phyloP scores from a whole-genome alignment of 2,797 vertebrate genomes.

The Poeciliopsis infans region DNA sequence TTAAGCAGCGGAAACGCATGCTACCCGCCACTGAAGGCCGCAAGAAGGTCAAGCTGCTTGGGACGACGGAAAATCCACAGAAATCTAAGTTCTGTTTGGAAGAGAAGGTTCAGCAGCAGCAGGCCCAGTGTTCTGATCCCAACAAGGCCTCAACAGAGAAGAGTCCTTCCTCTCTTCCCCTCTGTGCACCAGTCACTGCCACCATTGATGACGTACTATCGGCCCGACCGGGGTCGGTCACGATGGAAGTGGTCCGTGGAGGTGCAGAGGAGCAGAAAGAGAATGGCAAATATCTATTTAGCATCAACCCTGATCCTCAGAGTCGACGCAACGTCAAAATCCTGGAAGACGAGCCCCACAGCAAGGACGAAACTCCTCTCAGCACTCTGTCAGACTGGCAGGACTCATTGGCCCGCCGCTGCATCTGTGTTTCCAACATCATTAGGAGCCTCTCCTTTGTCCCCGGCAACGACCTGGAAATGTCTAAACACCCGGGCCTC shows the following conservation, averaged over 20 bases:
- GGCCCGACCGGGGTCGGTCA: slow-evolving; percentile 86
- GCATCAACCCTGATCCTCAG: slow-evolving; percentile 85
- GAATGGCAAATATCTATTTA: slow-evolving; percentile 88
- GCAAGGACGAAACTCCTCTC: slow-evolving; percentile 96
- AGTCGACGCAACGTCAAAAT: slow-evolving; percentile 90
- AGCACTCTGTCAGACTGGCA: slow-evolving; percentile 96
- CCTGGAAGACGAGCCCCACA: slow-evolving; percentile 96
- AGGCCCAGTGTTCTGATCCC: slow-evolving; percentile 47
- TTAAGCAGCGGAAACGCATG: slow-evolving; percentile 80
- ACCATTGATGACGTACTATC: slow-evolving; percentile 92
- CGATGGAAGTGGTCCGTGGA: slow-evolving; percentile 87
- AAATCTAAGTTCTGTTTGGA: slow-evolving; percentile 53
- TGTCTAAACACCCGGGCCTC: slow-evolving; percentile 97
- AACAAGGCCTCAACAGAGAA: slow-evolving; percentile 44
- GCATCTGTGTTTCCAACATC: slow-evolving; percentile 97
- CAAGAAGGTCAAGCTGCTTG: slow-evolving; percentile 60
- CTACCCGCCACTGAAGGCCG: slow-evolving; percentile 56
- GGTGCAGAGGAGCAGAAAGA: slow-evolving; percentile 81
- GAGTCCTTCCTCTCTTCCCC: slow-evolving; percentile 45
- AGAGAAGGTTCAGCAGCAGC: slow-evolving; percentile 46
- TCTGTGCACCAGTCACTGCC: slow-evolving; percentile 80
- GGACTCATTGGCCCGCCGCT: slow-evolving; percentile 93
- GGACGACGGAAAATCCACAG: slow-evolving; percentile 45
- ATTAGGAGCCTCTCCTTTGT: slow-evolving; percentile 97
- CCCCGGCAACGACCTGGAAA: slow-evolving; percentile 95